Evolutionary conservation across 2,888 invertebrate genomes (phyloP).

Genomic region (Apantesis nais): DNA sequence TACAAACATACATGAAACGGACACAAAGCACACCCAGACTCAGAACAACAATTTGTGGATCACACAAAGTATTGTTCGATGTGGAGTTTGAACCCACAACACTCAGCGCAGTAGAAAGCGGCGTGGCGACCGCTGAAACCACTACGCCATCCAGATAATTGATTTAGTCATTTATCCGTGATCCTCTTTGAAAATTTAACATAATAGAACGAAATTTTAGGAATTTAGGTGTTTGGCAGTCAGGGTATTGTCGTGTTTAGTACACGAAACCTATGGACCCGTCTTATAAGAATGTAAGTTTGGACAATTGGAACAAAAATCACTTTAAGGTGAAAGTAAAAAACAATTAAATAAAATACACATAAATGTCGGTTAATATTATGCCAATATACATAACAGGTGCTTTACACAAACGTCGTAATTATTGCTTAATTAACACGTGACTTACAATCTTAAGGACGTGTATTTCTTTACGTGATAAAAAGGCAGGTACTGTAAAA

Average conservation of each 20-base stretch:
- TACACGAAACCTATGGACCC: not conserved
- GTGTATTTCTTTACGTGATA: not conserved
- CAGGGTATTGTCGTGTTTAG: too few relatives aligned
- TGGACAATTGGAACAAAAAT: not conserved
- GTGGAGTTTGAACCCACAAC: too few relatives aligned
- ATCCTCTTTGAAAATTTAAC: too few relatives aligned
- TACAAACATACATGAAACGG: too few relatives aligned
- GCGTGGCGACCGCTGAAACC: too few relatives aligned
- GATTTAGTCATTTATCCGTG: too few relatives aligned
- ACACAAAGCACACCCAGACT: too few relatives aligned
- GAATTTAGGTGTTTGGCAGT: not conserved
- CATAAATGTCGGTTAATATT: not conserved
- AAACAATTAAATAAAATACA: not conserved
- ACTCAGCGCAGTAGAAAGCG: too few relatives aligned
- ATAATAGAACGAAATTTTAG: too few relatives aligned
- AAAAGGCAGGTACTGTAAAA: not conserved
- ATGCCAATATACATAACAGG: not conserved
- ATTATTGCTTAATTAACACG: not conserved
- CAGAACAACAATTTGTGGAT: too few relatives aligned
- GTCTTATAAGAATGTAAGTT: not conserved
- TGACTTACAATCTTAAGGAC: not conserved
- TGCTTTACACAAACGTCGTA: not conserved
- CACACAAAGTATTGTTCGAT: too few relatives aligned
- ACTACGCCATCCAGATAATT: too few relatives aligned
- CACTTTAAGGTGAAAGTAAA: not conserved